These are phyloP conservation scores for Meda fulgida DNA, from an alignment of 2,797 vertebrate genomes.

Conservation along the genomic window DNA sequence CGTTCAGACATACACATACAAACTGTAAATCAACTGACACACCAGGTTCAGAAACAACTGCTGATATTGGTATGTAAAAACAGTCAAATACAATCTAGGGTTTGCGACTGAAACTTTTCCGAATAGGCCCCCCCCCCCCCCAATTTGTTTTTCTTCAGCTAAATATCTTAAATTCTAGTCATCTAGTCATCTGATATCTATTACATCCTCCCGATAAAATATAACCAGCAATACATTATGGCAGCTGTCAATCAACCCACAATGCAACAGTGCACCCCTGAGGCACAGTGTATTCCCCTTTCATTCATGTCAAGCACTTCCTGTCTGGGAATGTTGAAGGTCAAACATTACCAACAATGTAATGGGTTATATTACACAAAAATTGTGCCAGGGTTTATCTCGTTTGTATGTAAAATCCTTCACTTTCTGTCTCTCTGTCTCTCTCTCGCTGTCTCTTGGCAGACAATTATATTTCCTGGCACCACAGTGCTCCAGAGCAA, in stretches of 20 bases:
- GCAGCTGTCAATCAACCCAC: conserved; percentile 66
- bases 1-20: conserved; percentile 49
- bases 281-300: conserved; percentile 69
- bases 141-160: conserved; percentile 28
- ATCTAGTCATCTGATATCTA: conserved; percentile 66
- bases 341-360: conserved; percentile 73
- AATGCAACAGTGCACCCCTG: conserved; percentile 67
- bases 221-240: conserved; percentile 68
- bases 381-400: conserved; percentile 69
- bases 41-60: conserved; percentile 66
- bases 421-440: conserved; percentile 50
- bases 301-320: conserved; percentile 60
- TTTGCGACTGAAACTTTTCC: conserved; percentile 65
- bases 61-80: conserved; percentile 72
- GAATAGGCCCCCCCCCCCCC: conserved; percentile 56
- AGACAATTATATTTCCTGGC: conserved; percentile 56
- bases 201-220: conserved; percentile 70
- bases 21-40: conserved; percentile 66
- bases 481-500: conserved; percentile 53
- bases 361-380: conserved; percentile 76
- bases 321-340: conserved; percentile 72
- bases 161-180: conserved; percentile 48
- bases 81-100: conserved; percentile 71
- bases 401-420: conserved; percentile 66
- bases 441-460: conserved; percentile 58